Conservation (phyloP, 2,888 invertebrate species). For the Synanthedon vespiformis region DNA sequence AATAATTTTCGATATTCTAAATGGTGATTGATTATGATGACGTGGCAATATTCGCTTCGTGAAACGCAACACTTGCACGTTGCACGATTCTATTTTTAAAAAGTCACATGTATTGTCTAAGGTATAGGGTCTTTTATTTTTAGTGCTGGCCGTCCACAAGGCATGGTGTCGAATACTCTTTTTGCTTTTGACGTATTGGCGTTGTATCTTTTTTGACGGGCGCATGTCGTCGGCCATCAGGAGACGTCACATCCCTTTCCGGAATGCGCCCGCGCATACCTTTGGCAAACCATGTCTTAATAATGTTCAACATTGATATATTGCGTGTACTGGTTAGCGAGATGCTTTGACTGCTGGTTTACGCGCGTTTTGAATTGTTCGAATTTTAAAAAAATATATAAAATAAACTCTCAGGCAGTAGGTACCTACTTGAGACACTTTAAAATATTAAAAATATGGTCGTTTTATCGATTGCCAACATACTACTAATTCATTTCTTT, state of each 20-base stretch:
- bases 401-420: no score
- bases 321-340: not conserved
- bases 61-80: slow-evolving; percentile 18
- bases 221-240: slow-evolving; percentile 19
- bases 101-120: slow-evolving; percentile 20
- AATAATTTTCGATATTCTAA: slow-evolving; percentile 59
- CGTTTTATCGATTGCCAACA: no score
- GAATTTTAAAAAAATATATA: no score
- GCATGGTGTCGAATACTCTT: slow-evolving; percentile 4
- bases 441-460: no score
- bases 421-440: no score
- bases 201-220: slow-evolving; percentile 10
- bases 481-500: no score
- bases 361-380: no score
- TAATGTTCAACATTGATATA: not conserved
- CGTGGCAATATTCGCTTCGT: slow-evolving; percentile 33
- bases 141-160: slow-evolving; percentile 1
- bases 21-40: slow-evolving; percentile 67
- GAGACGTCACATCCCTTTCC: slow-evolving; percentile 2
- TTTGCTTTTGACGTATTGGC: slow-evolving; percentile 4
- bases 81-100: slow-evolving; percentile 11
- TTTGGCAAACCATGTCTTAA: not conserved
- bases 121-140: slow-evolving; percentile 17
- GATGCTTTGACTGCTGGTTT: not conserved
- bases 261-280: not conserved